Evolutionary conservation across 2,888 invertebrate species (phyloP).

Genomic region (Eilema depressum): DNA sequence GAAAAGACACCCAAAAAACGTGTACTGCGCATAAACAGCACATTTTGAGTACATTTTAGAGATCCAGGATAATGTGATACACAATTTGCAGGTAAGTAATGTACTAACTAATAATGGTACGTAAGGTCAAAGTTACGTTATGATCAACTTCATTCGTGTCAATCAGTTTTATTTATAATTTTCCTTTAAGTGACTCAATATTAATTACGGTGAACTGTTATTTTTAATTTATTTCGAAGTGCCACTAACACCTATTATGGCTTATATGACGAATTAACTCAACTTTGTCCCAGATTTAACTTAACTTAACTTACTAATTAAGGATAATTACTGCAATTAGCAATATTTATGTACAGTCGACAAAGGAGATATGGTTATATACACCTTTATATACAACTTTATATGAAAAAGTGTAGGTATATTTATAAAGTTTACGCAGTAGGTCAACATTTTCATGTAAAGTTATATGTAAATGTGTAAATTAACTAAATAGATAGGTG

Average conservation of each 20-base stretch:
- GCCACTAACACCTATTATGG: conserved; percentile 24
- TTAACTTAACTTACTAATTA: conserved; percentile 30
- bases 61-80: no score
- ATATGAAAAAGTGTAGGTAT: no score
- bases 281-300: conserved; percentile 35
- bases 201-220: conserved; percentile 46
- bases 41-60: no score
- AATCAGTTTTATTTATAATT: conserved; percentile 39
- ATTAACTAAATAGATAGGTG: no score
- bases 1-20: no score
- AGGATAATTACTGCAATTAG: conserved; percentile 16
- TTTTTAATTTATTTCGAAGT: conserved; percentile 37
- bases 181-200: conserved; percentile 45
- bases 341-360: neutral
- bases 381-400: no score
- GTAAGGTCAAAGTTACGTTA: conserved; percentile 32
- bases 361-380: no score
- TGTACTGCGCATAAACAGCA: no score
- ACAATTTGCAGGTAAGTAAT: no score
- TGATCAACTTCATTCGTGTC: conserved; percentile 22
- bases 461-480: no score
- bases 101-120: neutral
- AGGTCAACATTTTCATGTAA: no score
- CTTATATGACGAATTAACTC: conserved; percentile 35
- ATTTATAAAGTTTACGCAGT: no score